These are phyloP conservation scores for Clarias fuscus DNA, from an alignment of 2,797 vertebrate genomes.

Conservation along the genomic window DNA sequence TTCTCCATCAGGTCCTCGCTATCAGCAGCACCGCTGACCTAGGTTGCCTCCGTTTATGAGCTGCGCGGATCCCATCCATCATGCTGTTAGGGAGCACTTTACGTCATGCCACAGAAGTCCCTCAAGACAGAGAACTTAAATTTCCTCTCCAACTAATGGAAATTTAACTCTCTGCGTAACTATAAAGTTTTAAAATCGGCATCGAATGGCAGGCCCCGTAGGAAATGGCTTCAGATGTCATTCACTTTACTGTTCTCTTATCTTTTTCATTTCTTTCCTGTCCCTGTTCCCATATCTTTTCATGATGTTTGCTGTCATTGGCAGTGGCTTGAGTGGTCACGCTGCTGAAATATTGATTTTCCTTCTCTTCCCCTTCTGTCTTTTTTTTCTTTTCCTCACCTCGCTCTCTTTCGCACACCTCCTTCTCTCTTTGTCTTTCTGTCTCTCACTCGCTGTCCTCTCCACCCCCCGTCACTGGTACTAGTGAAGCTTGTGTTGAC, in stretches of 20 bases:
- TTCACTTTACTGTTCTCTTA: slow-evolving; percentile 83
- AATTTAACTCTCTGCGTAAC: slow-evolving; percentile 78
- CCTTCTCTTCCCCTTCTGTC: slow-evolving; percentile 36
- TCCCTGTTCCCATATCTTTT: slow-evolving; percentile 78
- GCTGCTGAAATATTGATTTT: slow-evolving; percentile 78
- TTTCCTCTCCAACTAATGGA: slow-evolving; percentile 77
- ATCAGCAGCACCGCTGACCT: slow-evolving; percentile 57
- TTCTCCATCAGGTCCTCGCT: slow-evolving; percentile 26
- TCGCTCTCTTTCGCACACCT: slow-evolving; percentile 14
- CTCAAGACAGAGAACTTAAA: slow-evolving; percentile 73
- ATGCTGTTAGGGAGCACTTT: slow-evolving; percentile 69
- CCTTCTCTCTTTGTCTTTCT: slow-evolving; percentile 27
- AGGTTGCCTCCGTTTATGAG: slow-evolving; percentile 67
- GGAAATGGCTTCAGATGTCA: slow-evolving; percentile 82
- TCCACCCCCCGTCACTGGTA: slow-evolving; percentile 21
- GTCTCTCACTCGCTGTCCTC: slow-evolving; percentile 15
- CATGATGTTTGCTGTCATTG: slow-evolving; percentile 81
- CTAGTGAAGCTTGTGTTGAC: slow-evolving; percentile 59
- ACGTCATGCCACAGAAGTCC: slow-evolving; percentile 61
- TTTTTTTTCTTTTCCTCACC: slow-evolving; percentile 1
- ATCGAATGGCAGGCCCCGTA: slow-evolving; percentile 68
- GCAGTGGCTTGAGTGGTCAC: slow-evolving; percentile 74
- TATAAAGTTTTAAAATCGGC: slow-evolving; percentile 67
- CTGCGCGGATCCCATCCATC: slow-evolving; percentile 68
- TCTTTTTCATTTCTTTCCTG: slow-evolving; percentile 78